Evolutionary conservation across 2,888 invertebrate species (phyloP), one percentile per base, ranked within the genome.

Genomic region (Eremobia ochroleuca): DNA sequence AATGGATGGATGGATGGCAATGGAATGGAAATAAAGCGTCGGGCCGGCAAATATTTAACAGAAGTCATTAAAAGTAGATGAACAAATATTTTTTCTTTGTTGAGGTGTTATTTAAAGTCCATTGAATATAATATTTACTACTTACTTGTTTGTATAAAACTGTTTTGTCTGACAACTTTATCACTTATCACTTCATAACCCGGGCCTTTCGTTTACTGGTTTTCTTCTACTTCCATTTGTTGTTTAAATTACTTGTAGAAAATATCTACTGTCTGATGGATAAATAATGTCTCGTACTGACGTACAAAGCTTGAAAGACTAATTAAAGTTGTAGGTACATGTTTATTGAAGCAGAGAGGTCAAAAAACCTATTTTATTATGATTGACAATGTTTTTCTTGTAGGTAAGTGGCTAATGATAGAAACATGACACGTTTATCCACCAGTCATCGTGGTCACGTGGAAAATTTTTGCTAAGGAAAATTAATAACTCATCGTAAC

Each of bases 321-420:
- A 68, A 81, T 85, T 73, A 85, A 37, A 43, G 28, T 28, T 31
- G 37, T 62, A 15, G 2, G 11, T 52, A 21, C 46, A 43, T 40
- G 31, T 31, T 40, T 46, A 31, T 70, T 64, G 70, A 59, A 81
- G 40, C 46, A 43, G 15, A 67, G 37, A 85, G 75, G 71, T 82
- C 79, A 77, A 79, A 75, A 79, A 71, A 72, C 76, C 9, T 73
- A 73, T 84, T 71, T 85, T 52, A 82, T 77, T 67, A 79, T 76
- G 46, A 77, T 73, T 76, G 43, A 76, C 65, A 37, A 77, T 85
- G 65, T 82, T 76, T 75, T 72, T 71, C 55, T 68, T 66, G 64
- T 69, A 46, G 25, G 43, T 70, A 55, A 73, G 15, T 52, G 34
- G 68, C 18, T 82, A 82, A 77, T 83, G 73, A 86, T 79, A 76